Conservation (phyloP, 2,113 vertebrate species). For the Sinocyclocheilus anshuiensis region DNA sequence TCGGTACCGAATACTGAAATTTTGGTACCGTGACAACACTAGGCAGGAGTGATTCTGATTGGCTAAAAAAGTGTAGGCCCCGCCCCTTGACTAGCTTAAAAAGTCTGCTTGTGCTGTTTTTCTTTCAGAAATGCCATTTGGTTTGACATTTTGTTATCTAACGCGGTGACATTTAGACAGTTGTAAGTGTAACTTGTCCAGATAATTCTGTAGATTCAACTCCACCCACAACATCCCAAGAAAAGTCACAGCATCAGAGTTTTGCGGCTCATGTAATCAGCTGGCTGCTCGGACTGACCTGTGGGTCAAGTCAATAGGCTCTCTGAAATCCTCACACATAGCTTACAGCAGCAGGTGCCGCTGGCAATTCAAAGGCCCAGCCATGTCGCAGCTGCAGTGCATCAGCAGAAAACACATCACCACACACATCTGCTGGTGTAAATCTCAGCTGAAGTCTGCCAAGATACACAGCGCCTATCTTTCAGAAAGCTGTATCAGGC, state of each 20-base stretch:
- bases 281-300: neutral
- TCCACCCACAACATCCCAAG: neutral
- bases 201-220: neutral
- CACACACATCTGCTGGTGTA: conserved; percentile 31
- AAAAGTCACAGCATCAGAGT: neutral
- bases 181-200: conserved; percentile 2
- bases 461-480: conserved; percentile 3
- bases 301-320: conserved; percentile 32
- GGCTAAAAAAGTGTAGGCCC: neutral
- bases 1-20: too few species aligned
- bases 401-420: conserved; percentile 28
- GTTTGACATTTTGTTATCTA: neutral
- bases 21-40: too few species aligned
- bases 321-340: conserved; percentile 14
- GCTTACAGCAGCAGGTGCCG: conserved; percentile 35
- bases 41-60: conserved; percentile 5
- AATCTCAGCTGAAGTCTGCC: conserved; percentile 27
- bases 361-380: conserved; percentile 3
- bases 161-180: neutral
- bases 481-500: neutral
- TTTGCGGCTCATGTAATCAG: conserved; percentile 11
- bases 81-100: neutral
- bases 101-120: neutral
- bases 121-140: neutral
- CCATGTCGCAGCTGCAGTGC: neutral